Base-by-base conservation (phyloP, 2,888 invertebrate genomes). In the Ormia ochracea region DNA sequence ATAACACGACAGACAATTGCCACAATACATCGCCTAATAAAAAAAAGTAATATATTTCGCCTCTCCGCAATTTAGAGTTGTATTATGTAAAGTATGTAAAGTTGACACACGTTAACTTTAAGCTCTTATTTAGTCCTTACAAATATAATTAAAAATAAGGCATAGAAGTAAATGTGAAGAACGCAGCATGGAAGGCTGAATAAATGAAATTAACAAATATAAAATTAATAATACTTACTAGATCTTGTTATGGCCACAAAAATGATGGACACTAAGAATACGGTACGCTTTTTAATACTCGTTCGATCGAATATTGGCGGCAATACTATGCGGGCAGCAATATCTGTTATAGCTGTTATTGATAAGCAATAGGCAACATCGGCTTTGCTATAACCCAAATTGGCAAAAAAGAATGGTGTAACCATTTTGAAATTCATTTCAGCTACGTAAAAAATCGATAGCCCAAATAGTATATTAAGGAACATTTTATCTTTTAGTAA, bases 341-440 rank as follows among this genome's bases (percentile, higher is more conserved):
- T 93, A 87, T 95, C 95, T 10, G 94, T 93, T 28, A 94, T 92
- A 7, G 94, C 94, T 33, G 94, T 94, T 86, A 94, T 92, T 6
- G 94, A 94, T 54, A 94, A 90, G 85, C 94, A 95, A 85, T 93
- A 92, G 58, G 95, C 94, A 21, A 94, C 92, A 83, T 94, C 93
- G 0, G 91, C 89, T 88, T 92, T 93, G 76, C 92, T 91, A 85
- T 93, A 93, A 1, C 92, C 93, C 84, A 93, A 87, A 85, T 91
- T 91, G 54, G 91, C 91, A 82, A 93, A 93, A 87, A 93, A 93
- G 88, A 93, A 93, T 12, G 93, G 93, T 45, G 93, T 93, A 52
- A 93, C 92, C 93, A 93, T 93, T 88, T 94, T 93, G 88, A 94
- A 94, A 85, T 94, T 94, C 88, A 94, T 91, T 87, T 94, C 94